phyloP scores from a whole-genome alignment of 2,888 invertebrate species.

The Drosophila recens region DNA sequence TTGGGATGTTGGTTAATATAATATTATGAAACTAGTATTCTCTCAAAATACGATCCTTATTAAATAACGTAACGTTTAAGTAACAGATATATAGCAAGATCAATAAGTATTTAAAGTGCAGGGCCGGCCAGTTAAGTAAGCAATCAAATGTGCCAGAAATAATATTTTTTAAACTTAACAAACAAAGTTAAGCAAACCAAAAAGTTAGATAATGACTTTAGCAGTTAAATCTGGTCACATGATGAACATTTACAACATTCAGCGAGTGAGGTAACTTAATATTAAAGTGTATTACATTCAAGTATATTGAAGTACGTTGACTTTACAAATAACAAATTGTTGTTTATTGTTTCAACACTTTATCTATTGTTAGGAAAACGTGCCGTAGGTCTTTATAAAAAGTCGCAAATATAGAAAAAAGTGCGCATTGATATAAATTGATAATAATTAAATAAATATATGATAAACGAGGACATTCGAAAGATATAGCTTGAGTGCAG shows the following conservation, averaged over 20 bases:
- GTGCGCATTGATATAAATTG: slow-evolving; percentile 30
- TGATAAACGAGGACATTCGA: slow-evolving; percentile 11
- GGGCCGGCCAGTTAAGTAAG: slow-evolving; percentile 10
- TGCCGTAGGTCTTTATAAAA: slow-evolving; percentile 2
- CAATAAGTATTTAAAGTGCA: slow-evolving; percentile 11
- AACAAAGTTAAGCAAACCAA: not conserved
- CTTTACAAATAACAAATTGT: slow-evolving; percentile 7
- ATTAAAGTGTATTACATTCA: slow-evolving; percentile 9
- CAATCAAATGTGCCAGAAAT: not conserved
- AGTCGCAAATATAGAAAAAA: slow-evolving; percentile 20
- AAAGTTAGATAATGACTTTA: not conserved
- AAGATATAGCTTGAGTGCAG: slow-evolving; percentile 2
- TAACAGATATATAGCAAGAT: not conserved
- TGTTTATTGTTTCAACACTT: slow-evolving; percentile 5
- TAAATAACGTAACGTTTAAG: not conserved
- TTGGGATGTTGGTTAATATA: not conserved
- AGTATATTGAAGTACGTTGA: slow-evolving; percentile 18
- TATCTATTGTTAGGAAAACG: slow-evolving; percentile 24
- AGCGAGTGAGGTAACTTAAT: slow-evolving; percentile 8
- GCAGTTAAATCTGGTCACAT: slow-evolving; percentile 14
- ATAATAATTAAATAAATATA: slow-evolving; percentile 7
- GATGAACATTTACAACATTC: slow-evolving; percentile 7
- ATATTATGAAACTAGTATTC: not conserved
- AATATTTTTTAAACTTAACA: slow-evolving; percentile 1
- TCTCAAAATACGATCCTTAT: not conserved